Evolutionary conservation across 2,797 vertebrate genomes (phyloP).

Genomic region (Sebastes taczanowskii): DNA sequence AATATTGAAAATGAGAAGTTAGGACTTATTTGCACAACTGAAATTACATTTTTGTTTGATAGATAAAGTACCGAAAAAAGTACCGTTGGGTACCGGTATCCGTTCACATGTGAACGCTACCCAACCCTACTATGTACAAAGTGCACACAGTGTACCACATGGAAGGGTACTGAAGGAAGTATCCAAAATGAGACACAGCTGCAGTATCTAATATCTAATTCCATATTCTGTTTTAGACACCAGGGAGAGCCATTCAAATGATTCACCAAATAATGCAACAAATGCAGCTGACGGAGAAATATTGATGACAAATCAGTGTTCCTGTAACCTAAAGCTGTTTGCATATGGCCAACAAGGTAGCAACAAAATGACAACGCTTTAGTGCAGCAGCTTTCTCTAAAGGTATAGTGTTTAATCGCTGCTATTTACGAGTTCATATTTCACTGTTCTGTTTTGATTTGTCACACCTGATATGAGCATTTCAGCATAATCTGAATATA

Average conservation of each 20-base stretch:
- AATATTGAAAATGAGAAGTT: too few relatives aligned
- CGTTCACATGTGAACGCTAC: too few relatives aligned
- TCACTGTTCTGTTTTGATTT: neutral
- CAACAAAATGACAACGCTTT: neutral
- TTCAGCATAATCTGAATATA: neutral
- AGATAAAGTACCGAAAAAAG: too few relatives aligned
- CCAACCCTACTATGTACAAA: too few relatives aligned
- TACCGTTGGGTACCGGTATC: too few relatives aligned
- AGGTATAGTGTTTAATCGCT: neutral
- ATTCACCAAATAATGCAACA: neutral
- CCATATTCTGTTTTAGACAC: neutral
- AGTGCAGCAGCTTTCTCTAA: neutral
- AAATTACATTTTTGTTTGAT: too few relatives aligned
- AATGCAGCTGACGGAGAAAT: neutral
- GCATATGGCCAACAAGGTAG: neutral
- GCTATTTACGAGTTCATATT: neutral
- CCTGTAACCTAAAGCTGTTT: neutral
- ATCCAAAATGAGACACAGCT: too few relatives aligned
- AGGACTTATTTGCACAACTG: rapidly evolving
- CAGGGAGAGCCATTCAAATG: neutral
- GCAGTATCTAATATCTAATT: neutral
- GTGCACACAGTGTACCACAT: too few relatives aligned
- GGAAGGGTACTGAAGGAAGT: too few relatives aligned
- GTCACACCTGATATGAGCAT: neutral
- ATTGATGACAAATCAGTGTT: neutral